Evolutionary conservation across 2,888 invertebrate genomes (phyloP).

Genomic region (Lottia gigantea): DNA sequence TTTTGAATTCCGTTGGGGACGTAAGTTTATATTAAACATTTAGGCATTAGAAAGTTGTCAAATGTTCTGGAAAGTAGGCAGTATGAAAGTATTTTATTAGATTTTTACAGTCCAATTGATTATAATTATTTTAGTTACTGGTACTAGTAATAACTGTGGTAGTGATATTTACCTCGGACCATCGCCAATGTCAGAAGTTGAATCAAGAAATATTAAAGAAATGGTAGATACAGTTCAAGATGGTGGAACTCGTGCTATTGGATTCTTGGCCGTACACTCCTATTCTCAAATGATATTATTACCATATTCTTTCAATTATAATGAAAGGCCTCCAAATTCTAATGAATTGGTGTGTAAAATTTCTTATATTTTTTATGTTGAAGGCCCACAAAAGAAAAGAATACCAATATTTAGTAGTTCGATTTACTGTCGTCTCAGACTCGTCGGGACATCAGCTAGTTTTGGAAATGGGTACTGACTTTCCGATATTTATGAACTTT

Average conservation of each 20-base stretch:
- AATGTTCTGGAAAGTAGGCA: too few relatives aligned
- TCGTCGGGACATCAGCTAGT: too few relatives aligned
- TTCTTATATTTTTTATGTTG: too few relatives aligned
- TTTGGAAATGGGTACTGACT: too few relatives aligned
- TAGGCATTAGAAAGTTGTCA: too few relatives aligned
- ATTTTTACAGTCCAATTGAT: not conserved
- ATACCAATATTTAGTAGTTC: too few relatives aligned
- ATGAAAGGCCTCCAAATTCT: not conserved
- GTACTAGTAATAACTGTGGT: conserved; percentile 5
- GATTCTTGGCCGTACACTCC: conserved; percentile 16
- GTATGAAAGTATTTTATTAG: too few relatives aligned
- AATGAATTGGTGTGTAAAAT: conserved; percentile 8
- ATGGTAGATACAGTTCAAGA: not conserved
- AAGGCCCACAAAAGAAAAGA: too few relatives aligned
- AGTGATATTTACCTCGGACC: conserved; percentile 11
- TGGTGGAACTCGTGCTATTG: conserved; percentile 1
- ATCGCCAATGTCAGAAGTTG: conserved; percentile 6
- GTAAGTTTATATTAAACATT: not conserved
- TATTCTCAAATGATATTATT: conserved; percentile 15
- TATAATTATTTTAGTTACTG: conserved; percentile 6
- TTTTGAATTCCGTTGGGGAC: conserved; percentile 17
- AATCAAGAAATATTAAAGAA: not conserved
- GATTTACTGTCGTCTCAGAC: too few relatives aligned
- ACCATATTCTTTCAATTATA: not conserved
- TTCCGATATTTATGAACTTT: too few relatives aligned